Evolutionary conservation across 2,888 invertebrate genomes (phyloP).

Genomic region (Dyspetes luteomarginatus): DNA sequence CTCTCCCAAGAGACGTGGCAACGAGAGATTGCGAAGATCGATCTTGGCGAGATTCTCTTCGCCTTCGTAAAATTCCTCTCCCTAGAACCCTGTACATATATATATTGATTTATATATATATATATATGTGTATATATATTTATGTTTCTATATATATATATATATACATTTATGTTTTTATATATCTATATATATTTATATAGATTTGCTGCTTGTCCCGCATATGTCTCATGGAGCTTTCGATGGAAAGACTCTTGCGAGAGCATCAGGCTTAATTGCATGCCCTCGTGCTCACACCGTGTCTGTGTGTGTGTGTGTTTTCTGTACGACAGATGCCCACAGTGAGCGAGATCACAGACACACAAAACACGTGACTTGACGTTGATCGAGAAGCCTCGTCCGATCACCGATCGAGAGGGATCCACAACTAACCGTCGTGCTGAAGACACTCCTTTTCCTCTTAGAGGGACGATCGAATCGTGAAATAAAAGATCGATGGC

Average conservation of each 20-base stretch:
- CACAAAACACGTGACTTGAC: conserved; percentile 39
- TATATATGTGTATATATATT: no score
- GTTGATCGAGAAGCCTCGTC: conserved; percentile 63
- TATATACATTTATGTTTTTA: not conserved
- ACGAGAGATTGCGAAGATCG: conserved; percentile 52
- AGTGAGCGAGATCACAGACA: conserved; percentile 7
- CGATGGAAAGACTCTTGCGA: conserved; percentile 22
- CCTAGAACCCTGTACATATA: not conserved
- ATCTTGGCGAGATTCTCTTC: conserved; percentile 50
- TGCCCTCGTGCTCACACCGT: conserved; percentile 46
- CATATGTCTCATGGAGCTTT: conserved; percentile 13
- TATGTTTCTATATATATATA: no score
- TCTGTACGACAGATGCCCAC: not conserved
- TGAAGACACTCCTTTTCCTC: conserved; percentile 26
- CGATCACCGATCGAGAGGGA: conserved; percentile 48
- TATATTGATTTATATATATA: conserved; percentile 2
- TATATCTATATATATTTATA: not conserved
- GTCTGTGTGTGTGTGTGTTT: not conserved
- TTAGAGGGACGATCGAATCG: conserved; percentile 1
- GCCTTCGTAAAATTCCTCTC: conserved; percentile 32
- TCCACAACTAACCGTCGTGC: conserved; percentile 13
- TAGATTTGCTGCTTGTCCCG: not conserved
- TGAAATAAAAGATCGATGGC: conserved; percentile 1
- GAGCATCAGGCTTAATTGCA: conserved; percentile 65
- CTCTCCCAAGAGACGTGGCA: not conserved